Evolutionary conservation across 2,888 invertebrate genomes (phyloP).

Genomic region (Platerodrilus igneus): DNA sequence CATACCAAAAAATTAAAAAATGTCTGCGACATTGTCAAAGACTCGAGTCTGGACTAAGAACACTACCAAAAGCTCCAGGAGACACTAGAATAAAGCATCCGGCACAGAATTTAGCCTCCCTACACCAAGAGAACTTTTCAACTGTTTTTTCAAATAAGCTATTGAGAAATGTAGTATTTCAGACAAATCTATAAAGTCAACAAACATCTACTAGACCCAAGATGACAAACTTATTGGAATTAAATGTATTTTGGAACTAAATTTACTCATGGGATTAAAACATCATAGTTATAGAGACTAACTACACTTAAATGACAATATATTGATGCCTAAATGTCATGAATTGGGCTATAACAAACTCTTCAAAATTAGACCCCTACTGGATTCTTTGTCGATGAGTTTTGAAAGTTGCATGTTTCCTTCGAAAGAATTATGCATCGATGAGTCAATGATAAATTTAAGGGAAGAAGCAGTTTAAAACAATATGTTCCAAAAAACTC

Average conservation of each 20-base stretch:
- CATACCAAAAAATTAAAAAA: background rate
- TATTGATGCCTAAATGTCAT: too few species aligned
- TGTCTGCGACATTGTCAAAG: background rate
- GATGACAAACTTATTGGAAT: background rate
- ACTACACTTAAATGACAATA: too few species aligned
- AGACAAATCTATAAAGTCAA: slow-evolving; percentile 5
- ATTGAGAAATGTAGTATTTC: background rate
- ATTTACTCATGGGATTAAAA: too few species aligned
- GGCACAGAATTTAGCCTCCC: background rate
- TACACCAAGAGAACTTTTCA: background rate
- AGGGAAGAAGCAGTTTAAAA: too few species aligned
- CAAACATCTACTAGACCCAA: background rate
- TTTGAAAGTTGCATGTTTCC: too few species aligned
- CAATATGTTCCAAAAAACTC: too few species aligned
- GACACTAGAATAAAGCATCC: background rate
- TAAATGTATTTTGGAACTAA: slow-evolving; percentile 4
- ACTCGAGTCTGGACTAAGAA: background rate
- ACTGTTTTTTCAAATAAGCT: background rate
- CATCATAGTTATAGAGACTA: too few species aligned
- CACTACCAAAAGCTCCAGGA: background rate
- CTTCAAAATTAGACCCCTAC: too few species aligned
- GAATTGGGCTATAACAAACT: too few species aligned
- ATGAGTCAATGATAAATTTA: too few species aligned
- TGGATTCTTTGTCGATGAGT: too few species aligned
- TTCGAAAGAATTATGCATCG: too few species aligned